Percentiles rank a stretch among this genome's conserved stretches.
phyloP scores from a whole-genome alignment of 1,140 invertebrate species.

The Saccostrea glomerata region DNA sequence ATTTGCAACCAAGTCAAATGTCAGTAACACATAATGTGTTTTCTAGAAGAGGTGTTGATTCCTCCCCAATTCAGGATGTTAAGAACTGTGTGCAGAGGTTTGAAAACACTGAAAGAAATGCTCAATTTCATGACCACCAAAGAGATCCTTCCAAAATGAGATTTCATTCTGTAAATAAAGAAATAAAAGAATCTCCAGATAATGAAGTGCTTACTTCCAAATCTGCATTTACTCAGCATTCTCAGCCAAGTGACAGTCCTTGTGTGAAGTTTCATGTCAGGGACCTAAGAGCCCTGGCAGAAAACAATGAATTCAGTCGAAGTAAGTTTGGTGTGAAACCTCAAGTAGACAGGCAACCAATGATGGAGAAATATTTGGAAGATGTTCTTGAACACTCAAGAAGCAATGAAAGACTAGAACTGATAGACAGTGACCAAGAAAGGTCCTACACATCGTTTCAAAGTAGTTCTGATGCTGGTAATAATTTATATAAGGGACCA shows the following conservation, averaged over 20 bases:
- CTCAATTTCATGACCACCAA: background rate
- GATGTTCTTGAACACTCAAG: conserved; percentile 25
- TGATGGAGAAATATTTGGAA: conserved; percentile 43
- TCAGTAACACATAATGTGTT: background rate
- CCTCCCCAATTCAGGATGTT: background rate
- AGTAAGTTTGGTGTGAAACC: conserved; percentile 61
- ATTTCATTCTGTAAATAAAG: background rate
- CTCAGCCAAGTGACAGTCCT: background rate
- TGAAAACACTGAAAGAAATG: conserved; percentile 4
- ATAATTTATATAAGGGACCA: conserved; percentile 25
- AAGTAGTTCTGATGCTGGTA: background rate
- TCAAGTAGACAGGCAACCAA: conserved; percentile 36
- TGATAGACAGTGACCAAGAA: conserved; percentile 20
- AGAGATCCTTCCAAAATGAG: background rate
- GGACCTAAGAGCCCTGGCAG: conserved; percentile 69
- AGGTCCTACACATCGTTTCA: background rate
- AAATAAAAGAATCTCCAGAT: background rate
- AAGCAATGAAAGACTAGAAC: background rate
- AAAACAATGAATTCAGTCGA: conserved; percentile 72
- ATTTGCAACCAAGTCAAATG: background rate
- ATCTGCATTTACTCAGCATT: background rate
- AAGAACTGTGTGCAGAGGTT: background rate
- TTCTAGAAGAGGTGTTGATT: conserved; percentile 12
- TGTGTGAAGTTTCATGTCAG: conserved; percentile 65
- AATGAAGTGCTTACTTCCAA: background rate